Evolutionary conservation across 2,797 vertebrate genomes (phyloP).

Genomic region (Chelmon rostratus): DNA sequence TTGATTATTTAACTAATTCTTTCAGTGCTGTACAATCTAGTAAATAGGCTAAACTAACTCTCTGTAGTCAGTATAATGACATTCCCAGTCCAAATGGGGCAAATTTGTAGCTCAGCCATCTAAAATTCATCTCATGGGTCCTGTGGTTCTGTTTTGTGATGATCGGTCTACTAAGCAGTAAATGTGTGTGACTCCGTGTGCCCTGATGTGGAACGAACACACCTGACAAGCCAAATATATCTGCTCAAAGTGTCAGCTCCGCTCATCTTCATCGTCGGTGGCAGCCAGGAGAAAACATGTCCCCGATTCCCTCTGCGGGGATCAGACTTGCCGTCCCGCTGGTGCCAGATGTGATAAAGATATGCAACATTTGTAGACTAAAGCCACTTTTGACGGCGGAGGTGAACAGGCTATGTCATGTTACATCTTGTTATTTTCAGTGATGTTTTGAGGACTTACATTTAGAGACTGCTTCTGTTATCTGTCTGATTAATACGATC

Average conservation of each 20-base stretch:
- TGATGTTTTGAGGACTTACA: constrained; percentile 40
- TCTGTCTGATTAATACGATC: constrained; percentile 8
- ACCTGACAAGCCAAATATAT: constrained; percentile 66
- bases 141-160: constrained; percentile 15
- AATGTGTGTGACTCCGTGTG: constrained; percentile 42
- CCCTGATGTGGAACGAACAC: constrained; percentile 53
- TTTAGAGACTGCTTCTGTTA: constrained; percentile 6
- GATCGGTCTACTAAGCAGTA: constrained; percentile 43
- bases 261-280: constrained; percentile 65
- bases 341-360: constrained; percentile 65
- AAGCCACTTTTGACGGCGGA: constrained; percentile 30
- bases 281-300: constrained; percentile 44
- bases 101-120: constrained; percentile 3
- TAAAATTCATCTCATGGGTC: background rate
- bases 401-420: constrained; percentile 21
- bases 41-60: background rate
- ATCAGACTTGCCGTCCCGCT: constrained; percentile 39
- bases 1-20: background rate
- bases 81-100: background rate
- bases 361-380: constrained; percentile 45
- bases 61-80: background rate
- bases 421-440: constrained; percentile 46
- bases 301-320: constrained; percentile 50
- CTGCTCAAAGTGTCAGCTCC: constrained; percentile 60
- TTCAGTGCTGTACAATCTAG: background rate